A percentile compares a stretch with the other conserved stretches of the same genome.
phyloP scores from a whole-genome alignment of 1,140 invertebrate genomes.

The Nasonia vitripennis region DNA sequence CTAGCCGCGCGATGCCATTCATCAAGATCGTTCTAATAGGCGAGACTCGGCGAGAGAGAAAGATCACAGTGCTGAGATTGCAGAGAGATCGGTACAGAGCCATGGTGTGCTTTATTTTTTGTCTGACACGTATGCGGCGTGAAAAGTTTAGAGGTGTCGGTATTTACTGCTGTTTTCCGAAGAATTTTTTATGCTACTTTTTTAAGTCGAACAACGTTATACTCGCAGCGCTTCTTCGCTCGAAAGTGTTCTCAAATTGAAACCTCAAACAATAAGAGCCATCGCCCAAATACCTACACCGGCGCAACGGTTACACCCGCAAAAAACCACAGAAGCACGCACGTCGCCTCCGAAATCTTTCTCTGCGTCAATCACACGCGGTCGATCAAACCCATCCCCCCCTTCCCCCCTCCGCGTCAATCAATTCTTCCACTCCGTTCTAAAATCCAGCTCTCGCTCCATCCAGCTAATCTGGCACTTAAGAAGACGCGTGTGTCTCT shows the following conservation, averaged over 20 bases:
- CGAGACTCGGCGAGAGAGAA: slow-evolving; percentile 24
- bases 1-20: slow-evolving; percentile 14
- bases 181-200: no score
- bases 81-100: not conserved
- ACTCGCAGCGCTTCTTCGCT: not conserved
- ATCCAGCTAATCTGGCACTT: slow-evolving; percentile 16
- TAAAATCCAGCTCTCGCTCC: slow-evolving; percentile 20
- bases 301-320: not conserved
- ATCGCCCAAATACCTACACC: not conserved
- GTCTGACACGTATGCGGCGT: not conserved
- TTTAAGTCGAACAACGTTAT: no score
- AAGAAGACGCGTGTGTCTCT: not conserved
- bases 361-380: slow-evolving; percentile 11
- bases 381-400: not conserved
- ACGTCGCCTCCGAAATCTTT: not conserved
- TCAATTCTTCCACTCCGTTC: not conserved
- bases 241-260: not conserved
- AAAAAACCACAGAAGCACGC: not conserved
- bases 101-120: not conserved
- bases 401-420: not conserved
- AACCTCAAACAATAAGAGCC: not conserved
- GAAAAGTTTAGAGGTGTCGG: not conserved
- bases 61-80: not conserved
- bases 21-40: slow-evolving; percentile 54
- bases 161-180: not conserved